Evolutionary conservation across 2,888 invertebrate species (phyloP), one percentile per base, ranked within the genome.

Genomic region (Eucera pruinosa): DNA sequence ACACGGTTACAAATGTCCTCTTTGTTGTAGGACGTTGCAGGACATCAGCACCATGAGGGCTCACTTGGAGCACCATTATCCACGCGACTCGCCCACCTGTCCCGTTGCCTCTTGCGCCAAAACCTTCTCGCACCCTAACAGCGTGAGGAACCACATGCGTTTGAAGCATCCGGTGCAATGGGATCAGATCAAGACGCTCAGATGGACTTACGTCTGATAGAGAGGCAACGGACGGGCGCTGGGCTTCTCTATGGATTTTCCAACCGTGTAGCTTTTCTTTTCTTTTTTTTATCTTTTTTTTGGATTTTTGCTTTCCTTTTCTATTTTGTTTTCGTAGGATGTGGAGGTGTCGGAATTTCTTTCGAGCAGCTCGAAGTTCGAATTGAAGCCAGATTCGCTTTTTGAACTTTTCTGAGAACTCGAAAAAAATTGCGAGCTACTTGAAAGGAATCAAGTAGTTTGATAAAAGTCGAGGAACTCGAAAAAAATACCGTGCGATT

Each of bases 91-190:
- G 91, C 96, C 96, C 82, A 94, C 95, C 82, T 97, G 97, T 93
- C 97, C 97, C 47, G 97, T 97, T 67, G 93, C 95, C 72, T 93
- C 95, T 82, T 97, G 97, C 93, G 95, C 95, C 66, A 94, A 96
- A 81, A 94, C 94, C 85, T 97, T 97, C 93, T 95, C 96, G 78
- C 97, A 97, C 93, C 97, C 97, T 79, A 97, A 97, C 93, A 97
- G 97, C 72, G 97, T 97, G 85, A 94, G 97, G 88, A 97, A 97
- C 93, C 97, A 97, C 93, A 97, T 97, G 97, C 94, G 97, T 87
- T 94, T 96, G 89, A 97, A 97, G 92, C 97, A 97, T 93, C 95
- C 96, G 57, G 93, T 94, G 84, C 96, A 96, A 90, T 97, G 97
- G 97, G 96, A 96, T 90, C 94, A 95, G 92, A 97, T 97, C 95